phyloP scores from a whole-genome alignment of 2,113 vertebrate species.

The Tenebrosternarchus preto region DNA sequence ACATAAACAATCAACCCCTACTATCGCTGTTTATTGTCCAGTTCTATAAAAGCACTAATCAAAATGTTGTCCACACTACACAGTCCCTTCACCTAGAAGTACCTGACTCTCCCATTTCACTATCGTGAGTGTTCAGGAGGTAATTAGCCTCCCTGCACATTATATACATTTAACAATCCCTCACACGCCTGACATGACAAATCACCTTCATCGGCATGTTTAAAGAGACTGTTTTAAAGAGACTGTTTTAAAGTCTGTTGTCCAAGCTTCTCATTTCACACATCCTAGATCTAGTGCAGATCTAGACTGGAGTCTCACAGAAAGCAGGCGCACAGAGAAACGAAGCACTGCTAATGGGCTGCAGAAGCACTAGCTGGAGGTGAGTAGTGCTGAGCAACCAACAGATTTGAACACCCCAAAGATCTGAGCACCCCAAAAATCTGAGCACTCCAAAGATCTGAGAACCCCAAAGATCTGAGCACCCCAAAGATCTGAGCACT shows the following conservation, averaged over 20 bases:
- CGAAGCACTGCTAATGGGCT: conserved; percentile 18
- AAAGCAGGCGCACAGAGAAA: conserved; percentile 31
- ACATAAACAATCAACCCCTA: no score
- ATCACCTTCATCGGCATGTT: conserved; percentile 46
- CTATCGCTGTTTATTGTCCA: neutral
- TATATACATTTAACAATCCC: conserved; percentile 10
- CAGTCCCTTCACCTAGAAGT: conserved; percentile 40
- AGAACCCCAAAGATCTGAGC: no score
- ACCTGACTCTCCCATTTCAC: conserved; percentile 38
- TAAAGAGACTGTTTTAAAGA: conserved; percentile 24
- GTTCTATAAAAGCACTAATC: neutral
- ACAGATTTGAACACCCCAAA: no score
- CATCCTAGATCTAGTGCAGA: conserved; percentile 38
- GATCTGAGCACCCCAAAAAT: no score
- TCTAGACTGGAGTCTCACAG: conserved; percentile 27
- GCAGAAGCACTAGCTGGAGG: conserved; percentile 15
- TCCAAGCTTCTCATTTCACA: conserved; percentile 18
- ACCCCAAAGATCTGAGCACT: no score
- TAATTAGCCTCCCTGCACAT: no score
- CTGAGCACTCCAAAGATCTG: no score
- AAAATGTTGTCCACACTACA: conserved; percentile 34
- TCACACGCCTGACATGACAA: conserved; percentile 34
- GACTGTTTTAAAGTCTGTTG: conserved; percentile 31
- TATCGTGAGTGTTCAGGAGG: conserved; percentile 31
- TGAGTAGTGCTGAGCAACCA: neutral